Conservation (phyloP, 1,140 invertebrate genomes). For the Drosophila melanica region DNA sequence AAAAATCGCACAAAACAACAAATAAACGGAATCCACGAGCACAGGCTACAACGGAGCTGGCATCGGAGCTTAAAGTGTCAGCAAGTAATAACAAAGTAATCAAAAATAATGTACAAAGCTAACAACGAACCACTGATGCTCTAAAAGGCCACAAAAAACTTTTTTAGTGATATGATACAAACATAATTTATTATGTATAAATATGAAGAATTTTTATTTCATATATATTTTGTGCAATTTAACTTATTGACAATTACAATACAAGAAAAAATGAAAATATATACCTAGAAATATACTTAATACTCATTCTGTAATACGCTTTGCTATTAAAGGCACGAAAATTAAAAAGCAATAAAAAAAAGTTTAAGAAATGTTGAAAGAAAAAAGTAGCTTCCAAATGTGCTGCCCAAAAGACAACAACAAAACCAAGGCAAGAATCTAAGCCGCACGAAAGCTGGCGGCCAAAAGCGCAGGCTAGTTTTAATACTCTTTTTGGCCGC, state of each 20-base stretch:
- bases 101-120: constrained; percentile 14
- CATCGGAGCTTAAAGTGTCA: constrained; percentile 47
- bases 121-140: constrained; percentile 27
- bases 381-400: constrained; percentile 39
- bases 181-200: too few relatives aligned
- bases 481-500: background rate
- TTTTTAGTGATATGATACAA: too few relatives aligned
- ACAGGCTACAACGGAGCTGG: constrained; percentile 19
- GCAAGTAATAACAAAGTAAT: constrained; percentile 46
- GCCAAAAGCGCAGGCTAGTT: constrained; percentile 39
- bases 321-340: constrained; percentile 18
- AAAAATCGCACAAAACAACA: constrained; percentile 48
- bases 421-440: constrained; percentile 45
- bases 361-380: constrained; percentile 28
- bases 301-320: constrained; percentile 19
- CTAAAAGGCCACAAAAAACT: background rate
- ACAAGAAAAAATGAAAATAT: too few relatives aligned
- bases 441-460: constrained; percentile 54
- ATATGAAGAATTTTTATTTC: background rate
- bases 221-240: background rate
- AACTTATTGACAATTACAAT: background rate
- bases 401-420: constrained; percentile 23
- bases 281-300: background rate
- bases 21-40: constrained; percentile 37
- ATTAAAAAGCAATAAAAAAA: constrained; percentile 46